These are phyloP conservation scores for Danio aesculapii DNA, from an alignment of 2,797 vertebrate species.

Conservation along the genomic window DNA sequence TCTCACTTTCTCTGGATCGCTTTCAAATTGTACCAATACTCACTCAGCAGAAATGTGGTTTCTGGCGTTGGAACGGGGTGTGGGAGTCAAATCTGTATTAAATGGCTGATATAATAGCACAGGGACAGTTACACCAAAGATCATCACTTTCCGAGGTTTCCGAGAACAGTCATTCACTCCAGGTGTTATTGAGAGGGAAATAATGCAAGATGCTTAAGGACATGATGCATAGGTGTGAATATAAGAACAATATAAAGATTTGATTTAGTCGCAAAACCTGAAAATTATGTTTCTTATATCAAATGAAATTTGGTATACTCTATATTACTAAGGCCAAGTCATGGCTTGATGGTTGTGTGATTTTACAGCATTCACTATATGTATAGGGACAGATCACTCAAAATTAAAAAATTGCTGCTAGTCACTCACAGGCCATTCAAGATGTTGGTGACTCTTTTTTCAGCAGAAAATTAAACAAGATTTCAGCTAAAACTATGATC, in stretches of 20 bases:
- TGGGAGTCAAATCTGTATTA: constrained; percentile 37
- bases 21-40: constrained; percentile 10
- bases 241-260: background rate
- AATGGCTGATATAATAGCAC: constrained; percentile 31
- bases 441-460: too few relatives aligned
- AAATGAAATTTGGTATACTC: background rate
- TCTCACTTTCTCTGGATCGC: background rate
- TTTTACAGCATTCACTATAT: background rate
- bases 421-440: too few relatives aligned
- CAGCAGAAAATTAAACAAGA: too few relatives aligned
- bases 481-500: too few relatives aligned
- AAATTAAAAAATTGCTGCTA: too few relatives aligned
- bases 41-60: constrained; percentile 29
- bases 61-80: constrained; percentile 3
- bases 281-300: background rate
- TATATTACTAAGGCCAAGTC: constrained; percentile 5
- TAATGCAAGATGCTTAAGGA: background rate
- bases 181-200: constrained; percentile 14
- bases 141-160: constrained; percentile 4
- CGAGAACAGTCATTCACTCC: constrained; percentile 16
- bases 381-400: too few relatives aligned
- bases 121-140: constrained; percentile 20
- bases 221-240: background rate
- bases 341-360: constrained; percentile 10
- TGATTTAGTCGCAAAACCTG: background rate